A percentile compares a stretch with the other conserved stretches of the same genome.
Evolutionary conservation across 2,113 vertebrate genomes (phyloP).

Genomic region (Nanger granti): DNA sequence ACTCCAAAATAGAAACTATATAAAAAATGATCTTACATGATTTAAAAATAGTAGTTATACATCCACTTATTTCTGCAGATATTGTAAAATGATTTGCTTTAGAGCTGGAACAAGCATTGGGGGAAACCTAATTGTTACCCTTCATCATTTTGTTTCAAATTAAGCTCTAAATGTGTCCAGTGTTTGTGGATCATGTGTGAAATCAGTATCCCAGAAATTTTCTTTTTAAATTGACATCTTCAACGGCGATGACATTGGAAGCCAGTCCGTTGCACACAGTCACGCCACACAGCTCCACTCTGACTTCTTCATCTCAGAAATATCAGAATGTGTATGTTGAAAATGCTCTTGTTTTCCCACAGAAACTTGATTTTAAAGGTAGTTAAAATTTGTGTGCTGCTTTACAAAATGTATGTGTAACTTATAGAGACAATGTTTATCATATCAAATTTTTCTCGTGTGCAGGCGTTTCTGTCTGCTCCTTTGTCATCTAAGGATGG

Average conservation of each 20-base stretch:
- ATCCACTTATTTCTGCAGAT: background rate
- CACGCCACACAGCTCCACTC: background rate
- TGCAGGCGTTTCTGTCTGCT: background rate
- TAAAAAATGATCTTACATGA: background rate
- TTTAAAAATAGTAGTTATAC: background rate
- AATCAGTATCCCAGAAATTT: background rate
- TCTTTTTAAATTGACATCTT: background rate
- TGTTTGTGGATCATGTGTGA: background rate
- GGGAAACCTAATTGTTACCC: background rate
- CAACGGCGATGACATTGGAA: background rate
- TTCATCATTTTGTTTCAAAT: background rate
- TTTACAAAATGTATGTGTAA: background rate
- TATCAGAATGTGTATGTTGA: background rate
- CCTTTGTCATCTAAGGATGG: background rate
- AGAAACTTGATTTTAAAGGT: background rate
- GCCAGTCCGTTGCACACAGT: background rate
- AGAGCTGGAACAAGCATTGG: background rate
- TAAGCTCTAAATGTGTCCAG: background rate
- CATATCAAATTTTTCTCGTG: background rate
- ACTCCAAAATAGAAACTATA: background rate
- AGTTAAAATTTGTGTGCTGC: background rate
- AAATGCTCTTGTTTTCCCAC: background rate
- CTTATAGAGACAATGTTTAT: background rate
- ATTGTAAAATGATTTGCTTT: background rate
- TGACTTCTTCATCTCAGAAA: background rate